Evolutionary conservation across 92 coral and sea anemone species (phyloP).

Genomic region (Umimayanthus kanabou): DNA sequence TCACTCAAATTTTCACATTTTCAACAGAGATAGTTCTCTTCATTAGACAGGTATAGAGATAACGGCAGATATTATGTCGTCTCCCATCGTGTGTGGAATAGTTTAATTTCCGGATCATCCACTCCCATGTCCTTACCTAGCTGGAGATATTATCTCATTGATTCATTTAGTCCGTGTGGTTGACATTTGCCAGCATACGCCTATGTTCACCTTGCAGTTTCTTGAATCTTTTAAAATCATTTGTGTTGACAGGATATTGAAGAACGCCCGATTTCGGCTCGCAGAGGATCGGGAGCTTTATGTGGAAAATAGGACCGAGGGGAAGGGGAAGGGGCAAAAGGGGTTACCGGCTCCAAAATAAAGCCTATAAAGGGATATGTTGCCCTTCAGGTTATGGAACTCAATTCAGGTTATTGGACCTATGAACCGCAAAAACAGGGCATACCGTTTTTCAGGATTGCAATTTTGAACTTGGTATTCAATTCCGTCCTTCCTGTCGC

Average conservation of each 20-base stretch:
- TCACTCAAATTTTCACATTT: background rate
- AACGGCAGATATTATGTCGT: conserved; percentile 2
- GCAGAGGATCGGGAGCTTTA: too few relatives aligned
- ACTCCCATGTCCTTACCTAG: background rate
- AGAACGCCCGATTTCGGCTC: too few relatives aligned
- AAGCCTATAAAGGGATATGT: too few relatives aligned
- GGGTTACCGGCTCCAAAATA: too few relatives aligned
- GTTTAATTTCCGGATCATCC: background rate
- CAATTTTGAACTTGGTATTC: too few relatives aligned
- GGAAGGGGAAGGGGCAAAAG: too few relatives aligned
- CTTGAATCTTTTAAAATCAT: background rate
- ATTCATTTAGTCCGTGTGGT: background rate
- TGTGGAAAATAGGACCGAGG: too few relatives aligned
- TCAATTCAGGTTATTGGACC: too few relatives aligned
- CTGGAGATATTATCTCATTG: background rate
- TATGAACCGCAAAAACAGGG: too few relatives aligned
- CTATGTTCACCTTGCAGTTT: background rate
- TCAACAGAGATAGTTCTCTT: background rate
- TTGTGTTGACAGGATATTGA: background rate
- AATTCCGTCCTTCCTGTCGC: too few relatives aligned
- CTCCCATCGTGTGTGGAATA: background rate
- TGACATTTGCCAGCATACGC: background rate
- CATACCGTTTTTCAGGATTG: too few relatives aligned
- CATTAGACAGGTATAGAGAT: background rate
- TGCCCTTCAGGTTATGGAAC: too few relatives aligned